These are phyloP conservation scores for Ecdyonurus torrentis DNA, from an alignment of 2,888 invertebrate species.

Conservation along the genomic window DNA sequence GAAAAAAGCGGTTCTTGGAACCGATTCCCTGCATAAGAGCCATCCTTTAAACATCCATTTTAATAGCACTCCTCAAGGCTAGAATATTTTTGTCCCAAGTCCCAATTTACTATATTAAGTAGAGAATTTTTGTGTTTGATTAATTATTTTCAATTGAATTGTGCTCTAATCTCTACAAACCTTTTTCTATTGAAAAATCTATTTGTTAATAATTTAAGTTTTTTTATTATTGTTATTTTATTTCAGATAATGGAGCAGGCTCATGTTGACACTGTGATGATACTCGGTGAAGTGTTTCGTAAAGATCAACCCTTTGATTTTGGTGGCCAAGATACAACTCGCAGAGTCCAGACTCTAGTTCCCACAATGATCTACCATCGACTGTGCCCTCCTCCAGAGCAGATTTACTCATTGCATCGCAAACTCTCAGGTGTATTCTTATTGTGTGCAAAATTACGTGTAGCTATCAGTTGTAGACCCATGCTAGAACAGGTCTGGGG, in stretches of 20 bases:
- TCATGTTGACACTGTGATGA: conserved; percentile 92
- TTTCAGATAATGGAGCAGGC: conserved; percentile 75
- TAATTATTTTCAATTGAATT: not conserved
- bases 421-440: conserved; percentile 93
- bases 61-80: too few species aligned
- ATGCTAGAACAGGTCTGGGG: conserved; percentile 66
- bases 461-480: conserved; percentile 63
- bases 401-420: conserved; percentile 93
- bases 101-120: too few species aligned
- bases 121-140: too few species aligned
- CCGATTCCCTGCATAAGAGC: too few species aligned
- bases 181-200: too few species aligned
- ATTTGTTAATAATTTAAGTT: not conserved
- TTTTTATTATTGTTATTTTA: conserved; percentile 8
- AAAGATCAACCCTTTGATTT: conserved; percentile 68
- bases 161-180: too few species aligned
- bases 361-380: conserved; percentile 90
- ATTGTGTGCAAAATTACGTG: conserved; percentile 71
- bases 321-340: conserved; percentile 63
- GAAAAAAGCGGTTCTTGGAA: too few species aligned
- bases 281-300: conserved; percentile 88
- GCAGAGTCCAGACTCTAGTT: conserved; percentile 64
- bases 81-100: too few species aligned
- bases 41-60: too few species aligned
- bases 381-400: conserved; percentile 93